Conservation (phyloP, 2,113 vertebrate genomes). For the Corythoichthys intestinalis region DNA sequence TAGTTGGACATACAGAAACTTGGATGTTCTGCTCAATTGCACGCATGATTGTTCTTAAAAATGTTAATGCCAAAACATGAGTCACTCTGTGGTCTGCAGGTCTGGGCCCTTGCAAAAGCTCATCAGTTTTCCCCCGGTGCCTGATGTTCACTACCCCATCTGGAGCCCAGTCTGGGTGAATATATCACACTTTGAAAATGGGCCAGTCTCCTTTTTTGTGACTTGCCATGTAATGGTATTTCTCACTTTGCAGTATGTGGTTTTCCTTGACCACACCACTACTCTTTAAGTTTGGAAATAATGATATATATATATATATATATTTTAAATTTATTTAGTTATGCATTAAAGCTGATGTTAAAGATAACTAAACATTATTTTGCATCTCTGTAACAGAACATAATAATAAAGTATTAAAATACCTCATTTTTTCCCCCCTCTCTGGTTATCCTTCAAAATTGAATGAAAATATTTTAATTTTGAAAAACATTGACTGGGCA, state of each 20-base stretch:
- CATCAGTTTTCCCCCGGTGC: slow-evolving; percentile 55
- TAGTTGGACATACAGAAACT: slow-evolving; percentile 21
- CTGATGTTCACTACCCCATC: slow-evolving; percentile 59
- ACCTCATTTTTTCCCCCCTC: too few species aligned
- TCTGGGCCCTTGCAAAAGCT: slow-evolving; percentile 47
- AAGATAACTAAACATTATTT: not conserved
- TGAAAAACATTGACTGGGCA: too few species aligned
- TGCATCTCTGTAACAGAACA: too few species aligned
- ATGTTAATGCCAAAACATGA: slow-evolving; percentile 56
- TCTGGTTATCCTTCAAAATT: too few species aligned
- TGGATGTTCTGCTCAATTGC: slow-evolving; percentile 35
- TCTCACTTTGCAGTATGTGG: slow-evolving; percentile 4
- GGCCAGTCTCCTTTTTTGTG: slow-evolving; percentile 49
- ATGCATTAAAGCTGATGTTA: too few species aligned
- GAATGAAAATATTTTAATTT: too few species aligned
- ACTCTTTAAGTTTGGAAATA: not conserved
- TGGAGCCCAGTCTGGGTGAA: slow-evolving; percentile 60
- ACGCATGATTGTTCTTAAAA: slow-evolving; percentile 24
- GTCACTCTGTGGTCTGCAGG: slow-evolving; percentile 47
- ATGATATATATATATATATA: not conserved
- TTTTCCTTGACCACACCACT: slow-evolving; percentile 15
- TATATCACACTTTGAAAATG: slow-evolving; percentile 52
- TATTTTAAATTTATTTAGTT: too few species aligned
- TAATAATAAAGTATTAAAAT: too few species aligned
- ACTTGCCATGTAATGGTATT: slow-evolving; percentile 32